These are phyloP conservation scores for Apamea crenata DNA, from an alignment of 2,888 invertebrate species.

Conservation along the genomic window DNA sequence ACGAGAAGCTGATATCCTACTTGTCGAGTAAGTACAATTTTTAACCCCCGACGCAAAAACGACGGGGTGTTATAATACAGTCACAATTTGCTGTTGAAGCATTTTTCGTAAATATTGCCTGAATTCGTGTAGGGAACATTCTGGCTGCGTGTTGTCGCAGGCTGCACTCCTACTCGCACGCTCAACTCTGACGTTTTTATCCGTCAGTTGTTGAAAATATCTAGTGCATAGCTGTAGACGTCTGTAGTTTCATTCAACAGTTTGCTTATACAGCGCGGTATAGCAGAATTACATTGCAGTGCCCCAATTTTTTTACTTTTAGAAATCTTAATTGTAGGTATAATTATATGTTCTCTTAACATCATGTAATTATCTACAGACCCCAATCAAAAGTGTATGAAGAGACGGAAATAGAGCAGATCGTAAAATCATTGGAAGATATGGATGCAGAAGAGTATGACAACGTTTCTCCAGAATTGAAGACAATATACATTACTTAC, in stretches of 20 bases:
- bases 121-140: background rate
- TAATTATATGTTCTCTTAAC: background rate
- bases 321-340: background rate
- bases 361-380: slow-evolving; percentile 62
- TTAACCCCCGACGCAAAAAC: no score
- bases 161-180: background rate
- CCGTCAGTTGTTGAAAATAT: background rate
- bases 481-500: slow-evolving; percentile 78
- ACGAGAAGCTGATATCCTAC: slow-evolving; percentile 74
- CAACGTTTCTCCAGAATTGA: slow-evolving; percentile 77
- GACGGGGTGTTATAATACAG: no score
- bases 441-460: slow-evolving; percentile 84
- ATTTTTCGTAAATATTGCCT: background rate
- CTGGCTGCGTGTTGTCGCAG: background rate
- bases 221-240: background rate
- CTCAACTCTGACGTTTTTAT: background rate
- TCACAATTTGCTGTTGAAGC: background rate
- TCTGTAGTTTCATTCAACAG: background rate
- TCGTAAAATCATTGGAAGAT: slow-evolving; percentile 77
- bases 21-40: slow-evolving; percentile 49
- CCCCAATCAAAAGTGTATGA: slow-evolving; percentile 76
- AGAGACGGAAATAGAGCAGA: slow-evolving; percentile 80
- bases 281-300: background rate
- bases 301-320: background rate
- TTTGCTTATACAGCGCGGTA: background rate